Base-by-base conservation (phyloP, 2,113 vertebrate genomes). In the Onychostoma macrolepis region DNA sequence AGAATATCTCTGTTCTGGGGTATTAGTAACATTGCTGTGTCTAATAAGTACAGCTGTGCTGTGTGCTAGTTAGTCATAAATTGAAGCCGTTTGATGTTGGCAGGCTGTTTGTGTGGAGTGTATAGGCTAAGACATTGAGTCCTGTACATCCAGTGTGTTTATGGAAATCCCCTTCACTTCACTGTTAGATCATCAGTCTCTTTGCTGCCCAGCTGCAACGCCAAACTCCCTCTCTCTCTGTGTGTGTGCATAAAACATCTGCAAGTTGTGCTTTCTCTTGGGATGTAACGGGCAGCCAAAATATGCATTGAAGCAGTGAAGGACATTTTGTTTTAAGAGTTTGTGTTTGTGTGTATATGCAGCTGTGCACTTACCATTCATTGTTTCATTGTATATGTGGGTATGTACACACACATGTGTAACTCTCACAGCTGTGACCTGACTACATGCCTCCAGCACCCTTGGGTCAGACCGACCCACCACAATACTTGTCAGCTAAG, bases 131-230 rank as follows among this genome's bases (percentile, higher is more conserved):
- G 79, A 81, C 80, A 43, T 36, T 28, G 24, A 65, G 45, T 53
- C 63, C 28, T 71, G 65, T 83, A 71, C 63, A 71, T 82, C 38
- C 80, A 82, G 38, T 71, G 13, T 74, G 83, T 75, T 75, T 43
- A 72, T 76, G 88, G 86, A 89, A 87, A 85, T 87, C 83, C 85
- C 86, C 88, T 89, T 85, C 81, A 85, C 79, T 77, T 85, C 28
- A 72, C 67, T 74, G 79, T 89, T 80, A 56, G 85, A 87, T 88
- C 80, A 84, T 76, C 76, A n/a, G 71, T 77, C 75, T 77, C 8
- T 61, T 88, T 86, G 21, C 67, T 88, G 67, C 72, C 63, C 72
- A 88, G 86, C 89, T 89, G 80, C 74, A 88, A 26, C 75, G 41
- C 58, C 26, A n/a, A 30, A 67, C 72, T 83, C n/a, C 6, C 85